These are phyloP conservation scores for Calephelis virginiensis DNA, from an alignment of 1,140 invertebrate species.

Conservation along the genomic window DNA sequence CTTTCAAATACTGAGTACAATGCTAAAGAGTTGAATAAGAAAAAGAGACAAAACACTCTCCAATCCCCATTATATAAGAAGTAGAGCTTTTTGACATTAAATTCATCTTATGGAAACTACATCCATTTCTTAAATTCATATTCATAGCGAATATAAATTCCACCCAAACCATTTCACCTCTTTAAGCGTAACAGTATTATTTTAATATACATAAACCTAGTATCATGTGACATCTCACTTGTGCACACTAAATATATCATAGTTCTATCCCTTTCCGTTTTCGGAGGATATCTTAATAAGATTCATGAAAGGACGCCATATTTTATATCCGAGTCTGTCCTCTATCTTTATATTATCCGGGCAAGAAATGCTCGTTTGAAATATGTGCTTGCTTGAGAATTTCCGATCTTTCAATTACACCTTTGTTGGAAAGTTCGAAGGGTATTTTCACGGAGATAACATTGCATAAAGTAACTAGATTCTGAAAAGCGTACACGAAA, in stretches of 20 bases:
- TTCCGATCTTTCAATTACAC: constrained; percentile 77
- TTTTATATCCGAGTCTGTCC: constrained; percentile 82
- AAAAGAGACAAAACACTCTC: not conserved
- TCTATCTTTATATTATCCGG: constrained; percentile 80
- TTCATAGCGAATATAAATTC: constrained; percentile 74
- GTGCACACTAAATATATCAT: constrained; percentile 20
- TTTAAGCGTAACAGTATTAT: constrained; percentile 72
- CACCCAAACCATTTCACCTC: constrained; percentile 55
- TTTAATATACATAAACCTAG: constrained; percentile 76
- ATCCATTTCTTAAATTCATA: constrained; percentile 72
- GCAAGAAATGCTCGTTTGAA: constrained; percentile 69
- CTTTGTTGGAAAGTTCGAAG: constrained; percentile 58
- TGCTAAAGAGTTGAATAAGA: not conserved
- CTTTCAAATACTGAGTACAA: too few species aligned
- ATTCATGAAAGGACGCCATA: constrained; percentile 85
- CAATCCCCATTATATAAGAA: not conserved
- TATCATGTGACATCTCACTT: constrained; percentile 37
- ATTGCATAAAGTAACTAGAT: constrained; percentile 9
- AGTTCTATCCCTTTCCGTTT: constrained; percentile 53
- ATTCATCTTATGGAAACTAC: constrained; percentile 58
- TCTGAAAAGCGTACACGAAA: constrained; percentile 22
- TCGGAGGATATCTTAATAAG: constrained; percentile 84
- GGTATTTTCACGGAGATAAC: constrained; percentile 46
- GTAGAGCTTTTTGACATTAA: constrained; percentile 54
- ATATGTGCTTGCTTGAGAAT: constrained; percentile 76